Evolutionary conservation across 2,113 vertebrate genomes (phyloP), one percentile per base, ranked within the genome.

Genomic region (Gymnocephalus cernua): DNA sequence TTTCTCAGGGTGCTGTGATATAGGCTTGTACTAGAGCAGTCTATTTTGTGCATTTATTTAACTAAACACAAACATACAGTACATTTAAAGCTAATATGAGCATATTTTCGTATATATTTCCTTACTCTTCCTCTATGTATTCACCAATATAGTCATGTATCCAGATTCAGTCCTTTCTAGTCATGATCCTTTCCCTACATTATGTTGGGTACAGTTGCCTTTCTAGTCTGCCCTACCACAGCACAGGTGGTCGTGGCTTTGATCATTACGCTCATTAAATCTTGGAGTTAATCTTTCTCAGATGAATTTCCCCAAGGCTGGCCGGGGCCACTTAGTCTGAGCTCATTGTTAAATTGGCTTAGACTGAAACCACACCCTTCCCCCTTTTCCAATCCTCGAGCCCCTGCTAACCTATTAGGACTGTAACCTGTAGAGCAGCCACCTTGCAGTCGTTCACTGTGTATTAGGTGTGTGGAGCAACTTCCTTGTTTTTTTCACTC

Each of bases 1-100:
- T 94, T 94, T 95, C 95, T 96, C 95, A 96, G 95, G 95, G 95
- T 95, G 94, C 93, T 95, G 92, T 94, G 90, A 94, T 94, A 94
- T 91, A 94, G 86, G 92, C 93, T 93, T 95, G 88, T 93, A 89
- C 79, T 91, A 92, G 86, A 93, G 88, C 89, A 91, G 89, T 94
- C 91, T 95, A 91, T 94, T 94, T 89, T 94, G 91, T 92, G 91
- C 93, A 75, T 95, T 94, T 94, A 93, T 95, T 95, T 93, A 94
- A 91, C 69, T 81, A 69, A 91, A 90, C 84, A 88, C 85, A 89
- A 88, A 80, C 83, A 91, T 88, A 86, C 79, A 90, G 69, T 21
- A 91, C 90, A 92, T 92, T 91, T 89, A 86, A 90, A 90, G 78
- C 83, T 58, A 86, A 89, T 91, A 92, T 85, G 85, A 90, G 74